phyloP scores from a whole-genome alignment of 2,888 invertebrate genomes.

The Eueremaeus valkanovi region DNA sequence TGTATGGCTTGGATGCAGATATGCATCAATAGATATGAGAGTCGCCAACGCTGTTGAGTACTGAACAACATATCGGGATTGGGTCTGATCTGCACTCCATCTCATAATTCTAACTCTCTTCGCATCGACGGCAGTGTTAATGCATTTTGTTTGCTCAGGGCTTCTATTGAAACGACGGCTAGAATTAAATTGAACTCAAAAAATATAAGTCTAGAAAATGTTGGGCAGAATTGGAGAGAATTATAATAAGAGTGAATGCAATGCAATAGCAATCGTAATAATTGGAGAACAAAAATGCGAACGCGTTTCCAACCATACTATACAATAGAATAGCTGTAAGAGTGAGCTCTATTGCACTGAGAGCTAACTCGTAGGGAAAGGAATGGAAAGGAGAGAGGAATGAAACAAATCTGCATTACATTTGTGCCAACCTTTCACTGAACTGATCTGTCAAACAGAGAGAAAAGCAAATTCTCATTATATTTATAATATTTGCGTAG shows the following conservation, averaged over 20 bases:
- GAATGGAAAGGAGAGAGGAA: not conserved
- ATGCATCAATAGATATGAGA: slow-evolving; percentile 23
- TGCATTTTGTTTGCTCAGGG: slow-evolving; percentile 28
- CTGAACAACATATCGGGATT: not conserved
- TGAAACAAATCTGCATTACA: not conserved
- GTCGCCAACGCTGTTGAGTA: too few species aligned
- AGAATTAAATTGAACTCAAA: slow-evolving; percentile 8
- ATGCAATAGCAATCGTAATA: slow-evolving; percentile 9
- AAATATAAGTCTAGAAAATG: not conserved
- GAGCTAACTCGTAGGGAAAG: too few species aligned
- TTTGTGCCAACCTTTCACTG: not conserved
- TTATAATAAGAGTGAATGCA: too few species aligned
- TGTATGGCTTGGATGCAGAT: not conserved
- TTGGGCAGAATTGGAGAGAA: not conserved
- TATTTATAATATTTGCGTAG: not conserved
- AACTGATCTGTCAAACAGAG: slow-evolving; percentile 1
- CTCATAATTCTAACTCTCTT: too few species aligned
- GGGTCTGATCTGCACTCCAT: not conserved
- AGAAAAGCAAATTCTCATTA: slow-evolving; percentile 27
- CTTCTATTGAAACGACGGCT: not conserved
- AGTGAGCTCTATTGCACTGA: not conserved
- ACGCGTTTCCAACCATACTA: not conserved
- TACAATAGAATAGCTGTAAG: not conserved
- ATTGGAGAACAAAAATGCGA: not conserved
- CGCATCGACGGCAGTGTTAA: slow-evolving; percentile 14